Evolutionary conservation across 2,797 vertebrate genomes (phyloP), one percentile per base, ranked within the genome.

Genomic region (Parambassis ranga): DNA sequence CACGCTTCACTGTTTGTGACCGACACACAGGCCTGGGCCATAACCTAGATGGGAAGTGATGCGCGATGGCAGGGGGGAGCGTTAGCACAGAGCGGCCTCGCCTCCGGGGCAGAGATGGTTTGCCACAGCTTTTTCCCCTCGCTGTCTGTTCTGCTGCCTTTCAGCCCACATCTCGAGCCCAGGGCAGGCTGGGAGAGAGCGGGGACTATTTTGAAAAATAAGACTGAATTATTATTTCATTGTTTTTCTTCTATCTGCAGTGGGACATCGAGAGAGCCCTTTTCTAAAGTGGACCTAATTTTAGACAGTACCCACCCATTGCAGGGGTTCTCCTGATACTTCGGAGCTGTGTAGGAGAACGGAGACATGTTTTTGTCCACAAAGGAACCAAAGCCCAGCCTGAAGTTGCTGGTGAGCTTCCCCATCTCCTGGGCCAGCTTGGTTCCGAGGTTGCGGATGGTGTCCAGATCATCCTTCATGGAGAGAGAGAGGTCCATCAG

Each of bases 401-500:
- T 91, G 87, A 99, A 99, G 87, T 99, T 99, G 87, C 97, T 99
- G 13, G 98, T 99, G 75, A 99, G 95, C 62, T 96, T 97, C 16
- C 94, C 84, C 98, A 99, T 99, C 90, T 99, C 96, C 6, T 94
- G 92, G 0, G 96, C 95, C 57, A 99, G 92, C 74, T 94, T 96
- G 53, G 95, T 98, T 33, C 97, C 98, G 79, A 99, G 82, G 71
- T 94, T 97, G 6, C 94, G 94, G 77, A 99, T 98, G 10, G 92
- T 98, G 57, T 96, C 93, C 77, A 99, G 85, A 75, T 99, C 97
- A 0, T 99, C 96, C 1, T 99, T 98, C 98, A 99, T 99, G 85
- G 98, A 99, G 14, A 99, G 90, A 3, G 98, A 99, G 19, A 99
- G 94, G 73, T 99, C 98, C 98, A 99, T 99, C 84, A 99, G 87